phyloP scores from a whole-genome alignment of 2,888 invertebrate species.

The Cataglyphis cursor region DNA sequence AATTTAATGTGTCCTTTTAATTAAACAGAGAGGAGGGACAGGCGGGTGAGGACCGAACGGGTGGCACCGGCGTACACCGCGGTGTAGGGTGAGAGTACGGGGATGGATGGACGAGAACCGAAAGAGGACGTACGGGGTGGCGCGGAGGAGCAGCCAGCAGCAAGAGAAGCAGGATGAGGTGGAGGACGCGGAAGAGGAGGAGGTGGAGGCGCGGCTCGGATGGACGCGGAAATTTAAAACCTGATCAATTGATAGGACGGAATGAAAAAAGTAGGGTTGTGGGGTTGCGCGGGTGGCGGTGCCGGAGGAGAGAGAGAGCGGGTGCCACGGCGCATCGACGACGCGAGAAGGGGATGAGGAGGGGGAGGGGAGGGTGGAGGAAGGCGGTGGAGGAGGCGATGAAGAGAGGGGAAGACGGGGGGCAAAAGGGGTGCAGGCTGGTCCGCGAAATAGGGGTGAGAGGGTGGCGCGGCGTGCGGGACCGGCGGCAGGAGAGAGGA shows the following conservation, averaged over 20 bases:
- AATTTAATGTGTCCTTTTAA: constrained; percentile 87
- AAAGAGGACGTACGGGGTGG: constrained; percentile 75
- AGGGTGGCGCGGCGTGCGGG: constrained; percentile 52
- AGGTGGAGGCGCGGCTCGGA: constrained; percentile 86
- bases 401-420: constrained; percentile 65
- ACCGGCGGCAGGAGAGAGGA: constrained; percentile 57
- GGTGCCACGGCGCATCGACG: constrained; percentile 74
- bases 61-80: constrained; percentile 72
- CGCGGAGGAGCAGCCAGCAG: constrained; percentile 59
- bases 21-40: constrained; percentile 85
- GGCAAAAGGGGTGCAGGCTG: constrained; percentile 72
- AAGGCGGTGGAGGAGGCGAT: constrained; percentile 76
- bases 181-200: constrained; percentile 82
- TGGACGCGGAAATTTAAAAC: constrained; percentile 87
- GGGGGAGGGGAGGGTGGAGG: constrained; percentile 69
- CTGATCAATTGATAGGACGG: constrained; percentile 87
- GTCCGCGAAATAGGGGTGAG: constrained; percentile 64
- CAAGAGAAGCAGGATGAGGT: constrained; percentile 72
- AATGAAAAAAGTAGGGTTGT: constrained; percentile 87
- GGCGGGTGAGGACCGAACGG: constrained; percentile 80
- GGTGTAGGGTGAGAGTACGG: constrained; percentile 67
- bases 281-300: constrained; percentile 80
- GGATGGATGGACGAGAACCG: constrained; percentile 75
- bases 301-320: constrained; percentile 69
- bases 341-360: constrained; percentile 69